Conservation (phyloP, 1,140 invertebrate species). For the Proctacanthus coquilletti region DNA sequence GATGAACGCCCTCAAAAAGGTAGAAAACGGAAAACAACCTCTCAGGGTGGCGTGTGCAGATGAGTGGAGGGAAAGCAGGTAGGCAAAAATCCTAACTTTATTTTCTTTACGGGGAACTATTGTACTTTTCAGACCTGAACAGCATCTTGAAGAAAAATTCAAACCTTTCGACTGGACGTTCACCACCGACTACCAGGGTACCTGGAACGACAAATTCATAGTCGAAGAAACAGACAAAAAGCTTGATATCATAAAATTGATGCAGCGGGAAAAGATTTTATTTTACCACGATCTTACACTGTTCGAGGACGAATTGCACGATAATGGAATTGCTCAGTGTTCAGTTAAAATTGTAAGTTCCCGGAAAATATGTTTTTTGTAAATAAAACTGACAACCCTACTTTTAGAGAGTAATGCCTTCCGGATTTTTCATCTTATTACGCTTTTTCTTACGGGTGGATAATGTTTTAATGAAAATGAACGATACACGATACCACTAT, state of each 20-base stretch:
- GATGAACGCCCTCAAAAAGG: constrained; percentile 72
- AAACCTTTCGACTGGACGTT: constrained; percentile 98
- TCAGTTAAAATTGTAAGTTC: constrained; percentile 86
- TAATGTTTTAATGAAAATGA: constrained; percentile 71
- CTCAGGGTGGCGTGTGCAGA: constrained; percentile 77
- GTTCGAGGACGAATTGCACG: constrained; percentile 97
- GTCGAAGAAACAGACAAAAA: constrained; percentile 49
- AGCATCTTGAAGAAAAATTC: constrained; percentile 56
- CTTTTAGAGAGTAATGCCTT: constrained; percentile 85
- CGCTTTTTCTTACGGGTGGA: constrained; percentile 91
- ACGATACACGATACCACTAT: constrained; percentile 86
- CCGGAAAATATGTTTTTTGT: not conserved
- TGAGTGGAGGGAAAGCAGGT: constrained; percentile 64
- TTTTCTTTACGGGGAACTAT: not conserved
- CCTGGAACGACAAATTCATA: constrained; percentile 44
- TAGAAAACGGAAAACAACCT: constrained; percentile 63
- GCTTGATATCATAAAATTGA: constrained; percentile 84
- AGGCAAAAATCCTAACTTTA: not conserved
- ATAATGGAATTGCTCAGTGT: constrained; percentile 84
- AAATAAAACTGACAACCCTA: not conserved
- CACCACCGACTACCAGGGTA: constrained; percentile 84
- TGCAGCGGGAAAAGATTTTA: constrained; percentile 76
- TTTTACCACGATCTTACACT: constrained; percentile 89
- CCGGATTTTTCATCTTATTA: constrained; percentile 79
- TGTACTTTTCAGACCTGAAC: constrained; percentile 35